Evolutionary conservation across 2,113 vertebrate genomes (phyloP), one percentile per base, ranked within the genome.

Genomic region (Euleptes europaea): DNA sequence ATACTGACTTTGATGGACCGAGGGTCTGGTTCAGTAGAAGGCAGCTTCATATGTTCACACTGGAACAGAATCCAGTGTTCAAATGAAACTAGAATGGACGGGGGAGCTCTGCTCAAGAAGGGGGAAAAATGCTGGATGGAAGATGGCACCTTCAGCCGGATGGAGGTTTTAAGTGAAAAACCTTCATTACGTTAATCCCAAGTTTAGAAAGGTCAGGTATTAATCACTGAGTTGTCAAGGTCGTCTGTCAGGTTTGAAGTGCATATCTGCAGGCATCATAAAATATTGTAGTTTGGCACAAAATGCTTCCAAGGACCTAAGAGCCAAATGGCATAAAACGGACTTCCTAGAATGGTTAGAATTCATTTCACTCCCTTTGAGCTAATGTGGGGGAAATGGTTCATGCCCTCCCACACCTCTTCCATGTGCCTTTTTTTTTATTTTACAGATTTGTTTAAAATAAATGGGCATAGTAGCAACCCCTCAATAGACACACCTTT

Each of bases 161-260:
- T 3, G 86, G 75, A 75, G 9, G 60, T 28, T 72, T 76, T 66
- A 88, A 84, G 75, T 49, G 85, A 91, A 88, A 88, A 92, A 93
- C 84, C 91, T 91, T 89, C 95, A 91, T 92, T 94, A 87, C 60
- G 90, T 94, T 92, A 92, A 92, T 92, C 88, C 70, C 2, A 90
- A 92, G 71, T 86, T 89, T 92, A 87, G 81, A 92, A 92, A 92
- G 87, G 89, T 94, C 91, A 78, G 88, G 83, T 86, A 94, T 91
- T 93, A 93, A 93, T 91, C 89, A 96, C 94, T 94, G 87, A 72
- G 88, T 90, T 87, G 77, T 94, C 93, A 92, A 94, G 93, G 82
- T 85, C 83, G 88, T 84, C 93, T 89, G 91, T 90, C 88, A 91
- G 83, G 71, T 91, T 90, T 90, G 90, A 92, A 92, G 74, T 51